Conservation (phyloP, 2,797 vertebrate species). For the Acanthornis magna region DNA sequence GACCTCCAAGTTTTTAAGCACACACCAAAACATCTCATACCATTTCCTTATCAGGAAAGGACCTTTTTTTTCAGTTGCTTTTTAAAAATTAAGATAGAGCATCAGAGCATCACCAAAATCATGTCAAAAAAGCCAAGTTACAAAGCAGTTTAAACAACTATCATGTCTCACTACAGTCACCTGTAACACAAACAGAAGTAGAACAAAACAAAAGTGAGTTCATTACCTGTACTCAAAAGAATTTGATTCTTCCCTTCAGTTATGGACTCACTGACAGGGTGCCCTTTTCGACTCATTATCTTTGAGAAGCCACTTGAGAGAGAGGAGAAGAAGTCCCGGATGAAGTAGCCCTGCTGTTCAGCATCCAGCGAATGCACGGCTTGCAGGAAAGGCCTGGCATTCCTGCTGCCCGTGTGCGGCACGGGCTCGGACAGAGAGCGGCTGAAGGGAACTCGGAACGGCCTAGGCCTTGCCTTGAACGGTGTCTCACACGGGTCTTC, state of each 20-base stretch:
- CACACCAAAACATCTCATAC: neutral
- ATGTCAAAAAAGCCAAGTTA: neutral
- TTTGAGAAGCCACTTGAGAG: conserved; percentile 74
- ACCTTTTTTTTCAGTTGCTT: neutral
- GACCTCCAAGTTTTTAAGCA: neutral
- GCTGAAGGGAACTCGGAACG: conserved; percentile 57
- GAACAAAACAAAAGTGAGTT: neutral
- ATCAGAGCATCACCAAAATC: neutral
- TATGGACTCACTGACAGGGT: conserved; percentile 22
- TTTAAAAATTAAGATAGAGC: neutral
- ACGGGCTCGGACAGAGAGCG: conserved; percentile 76
- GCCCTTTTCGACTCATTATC: conserved; percentile 68
- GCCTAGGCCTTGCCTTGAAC: neutral
- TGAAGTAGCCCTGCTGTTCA: conserved; percentile 63
- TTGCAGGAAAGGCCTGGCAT: neutral
- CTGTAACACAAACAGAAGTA: neutral
- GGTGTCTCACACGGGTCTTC: neutral
- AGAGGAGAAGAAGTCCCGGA: conserved; percentile 72
- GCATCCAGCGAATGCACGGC: conserved; percentile 25
- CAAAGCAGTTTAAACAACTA: neutral
- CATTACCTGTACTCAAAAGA: conserved; percentile 46
- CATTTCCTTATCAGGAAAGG: neutral
- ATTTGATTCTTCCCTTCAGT: neutral
- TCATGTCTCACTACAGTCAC: fast-evolving
- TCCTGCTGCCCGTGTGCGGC: neutral